A percentile compares a stretch with the other conserved stretches of the same genome.
phyloP scores from a whole-genome alignment of 2,888 invertebrate genomes.

The Drosophila multiciliata region DNA sequence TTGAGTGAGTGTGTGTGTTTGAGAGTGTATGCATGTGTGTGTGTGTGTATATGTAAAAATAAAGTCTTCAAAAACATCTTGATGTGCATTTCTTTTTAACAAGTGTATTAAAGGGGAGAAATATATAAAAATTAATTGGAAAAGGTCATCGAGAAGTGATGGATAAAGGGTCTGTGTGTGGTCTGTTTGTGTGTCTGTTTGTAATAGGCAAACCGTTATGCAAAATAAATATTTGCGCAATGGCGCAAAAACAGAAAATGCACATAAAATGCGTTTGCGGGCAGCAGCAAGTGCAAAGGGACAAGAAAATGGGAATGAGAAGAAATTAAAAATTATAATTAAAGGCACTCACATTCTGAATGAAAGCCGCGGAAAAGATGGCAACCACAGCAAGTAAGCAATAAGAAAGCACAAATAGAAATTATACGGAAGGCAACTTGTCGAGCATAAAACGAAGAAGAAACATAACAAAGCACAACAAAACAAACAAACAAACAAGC shows the following conservation, averaged over 20 bases:
- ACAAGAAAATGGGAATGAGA: conserved; percentile 34
- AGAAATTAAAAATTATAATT: conserved; percentile 62
- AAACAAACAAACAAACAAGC: conserved; percentile 50
- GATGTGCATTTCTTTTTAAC: conserved; percentile 32
- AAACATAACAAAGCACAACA: conserved; percentile 44
- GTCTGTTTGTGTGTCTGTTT: conserved; percentile 28
- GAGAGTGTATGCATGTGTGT: neutral
- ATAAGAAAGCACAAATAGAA: conserved; percentile 50
- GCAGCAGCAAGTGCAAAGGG: conserved; percentile 23
- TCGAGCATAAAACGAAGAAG: conserved; percentile 14
- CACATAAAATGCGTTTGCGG: conserved; percentile 35
- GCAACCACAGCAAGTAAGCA: conserved; percentile 21
- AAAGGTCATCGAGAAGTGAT: conserved; percentile 44
- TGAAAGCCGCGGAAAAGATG: conserved; percentile 43
- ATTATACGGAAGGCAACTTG: conserved; percentile 45
- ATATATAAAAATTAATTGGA: conserved; percentile 45
- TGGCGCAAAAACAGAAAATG: conserved; percentile 51
- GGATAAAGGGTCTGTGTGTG: neutral
- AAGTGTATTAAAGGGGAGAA: conserved; percentile 14
- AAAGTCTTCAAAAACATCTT: conserved; percentile 31
- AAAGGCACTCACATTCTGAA: conserved; percentile 69
- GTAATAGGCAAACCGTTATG: conserved; percentile 55
- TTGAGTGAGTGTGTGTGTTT: neutral
- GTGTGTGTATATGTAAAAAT: conserved; percentile 1
- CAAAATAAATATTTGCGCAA: conserved; percentile 69